Evolutionary conservation across 2,113 vertebrate genomes (phyloP).

Genomic region (Brachionichthys hirsutus): DNA sequence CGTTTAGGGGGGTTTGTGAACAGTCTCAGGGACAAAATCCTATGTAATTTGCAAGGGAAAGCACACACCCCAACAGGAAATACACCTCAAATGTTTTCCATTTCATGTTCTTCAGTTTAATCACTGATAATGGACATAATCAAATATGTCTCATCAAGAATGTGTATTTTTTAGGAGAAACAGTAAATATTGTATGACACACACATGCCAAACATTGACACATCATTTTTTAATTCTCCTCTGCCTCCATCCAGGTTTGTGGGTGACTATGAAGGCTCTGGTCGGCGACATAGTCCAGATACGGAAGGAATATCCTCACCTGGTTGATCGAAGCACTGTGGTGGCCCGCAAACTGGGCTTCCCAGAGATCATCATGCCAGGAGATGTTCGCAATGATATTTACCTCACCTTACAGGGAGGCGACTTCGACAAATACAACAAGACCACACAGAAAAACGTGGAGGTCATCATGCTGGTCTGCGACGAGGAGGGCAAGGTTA

Average conservation of each 20-base stretch:
- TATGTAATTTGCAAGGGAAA: no score
- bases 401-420: constrained; percentile 90
- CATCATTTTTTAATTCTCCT: background rate
- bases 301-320: constrained; percentile 94
- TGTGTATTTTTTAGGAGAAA: no score
- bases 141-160: no score
- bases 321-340: constrained; percentile 94
- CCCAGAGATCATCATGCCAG: constrained; percentile 99
- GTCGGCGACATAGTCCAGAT: constrained; percentile 92
- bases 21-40: no score
- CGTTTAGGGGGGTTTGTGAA: no score
- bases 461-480: constrained; percentile 98
- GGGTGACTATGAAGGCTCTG: constrained; percentile 97
- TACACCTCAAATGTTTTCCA: no score
- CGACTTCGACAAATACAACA: constrained; percentile 98
- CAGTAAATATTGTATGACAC: no score
- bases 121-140: no score
- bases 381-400: constrained; percentile 97
- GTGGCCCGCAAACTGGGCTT: constrained; percentile 96
- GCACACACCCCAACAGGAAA: no score
- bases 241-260: constrained; percentile 79
- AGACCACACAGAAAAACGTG: constrained; percentile 96
- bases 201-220: no score
- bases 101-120: no score
- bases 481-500: constrained; percentile 89